phyloP scores from a whole-genome alignment of 2,888 invertebrate species.

The Euzetes globulus region DNA sequence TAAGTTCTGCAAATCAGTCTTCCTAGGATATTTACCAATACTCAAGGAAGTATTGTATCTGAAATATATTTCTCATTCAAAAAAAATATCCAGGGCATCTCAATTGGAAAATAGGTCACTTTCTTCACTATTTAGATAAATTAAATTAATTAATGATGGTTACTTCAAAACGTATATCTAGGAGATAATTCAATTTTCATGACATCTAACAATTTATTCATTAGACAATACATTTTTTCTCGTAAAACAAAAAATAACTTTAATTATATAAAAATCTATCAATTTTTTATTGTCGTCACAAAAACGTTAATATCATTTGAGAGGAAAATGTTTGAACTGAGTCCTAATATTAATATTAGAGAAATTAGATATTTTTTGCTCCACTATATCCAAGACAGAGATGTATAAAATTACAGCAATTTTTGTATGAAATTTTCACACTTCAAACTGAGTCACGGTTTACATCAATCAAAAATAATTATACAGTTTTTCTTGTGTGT shows the following conservation, averaged over 20 bases:
- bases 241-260: background rate
- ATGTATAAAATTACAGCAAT: background rate
- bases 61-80: too few relatives aligned
- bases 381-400: background rate
- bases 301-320: background rate
- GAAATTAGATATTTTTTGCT: background rate
- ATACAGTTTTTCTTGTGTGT: background rate
- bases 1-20: too few relatives aligned
- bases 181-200: background rate
- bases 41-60: too few relatives aligned
- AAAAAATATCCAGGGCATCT: too few relatives aligned
- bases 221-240: background rate
- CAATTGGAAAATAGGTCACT: too few relatives aligned
- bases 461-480: conserved; percentile 20
- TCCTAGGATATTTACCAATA: too few relatives aligned
- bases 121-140: too few relatives aligned
- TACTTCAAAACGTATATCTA: too few relatives aligned
- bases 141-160: too few relatives aligned
- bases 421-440: background rate
- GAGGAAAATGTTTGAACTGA: background rate
- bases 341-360: background rate
- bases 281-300: background rate
- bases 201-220: background rate
- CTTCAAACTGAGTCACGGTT: background rate
- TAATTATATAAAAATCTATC: background rate